Base-by-base conservation (phyloP, 1,140 invertebrate genomes). In the Drosophila ohnishii region DNA sequence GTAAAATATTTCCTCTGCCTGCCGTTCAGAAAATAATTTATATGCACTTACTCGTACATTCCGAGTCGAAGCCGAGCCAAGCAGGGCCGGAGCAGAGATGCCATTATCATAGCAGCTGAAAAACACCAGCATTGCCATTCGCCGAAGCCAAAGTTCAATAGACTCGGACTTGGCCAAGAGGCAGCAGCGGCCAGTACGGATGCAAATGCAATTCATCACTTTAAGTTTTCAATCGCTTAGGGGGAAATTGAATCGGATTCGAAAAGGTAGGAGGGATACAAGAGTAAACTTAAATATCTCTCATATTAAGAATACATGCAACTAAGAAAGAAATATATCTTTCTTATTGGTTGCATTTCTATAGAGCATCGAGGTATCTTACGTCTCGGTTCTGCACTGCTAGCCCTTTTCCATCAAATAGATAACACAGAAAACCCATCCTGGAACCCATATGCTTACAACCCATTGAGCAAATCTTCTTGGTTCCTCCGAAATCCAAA, bases 11-110 rank as follows among this genome's bases (percentile, higher is more conserved):
- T 71, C 35, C 66, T 57, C 56, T 13, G 65, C 30, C 69, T 16
- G 69, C 44, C 66, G 53, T 34, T 71, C 66, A 59, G 39, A 69
- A 71, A 71, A 71, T 72, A 72, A 72, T 71, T 72, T 72, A 72
- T 72, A 48, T 72, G 69, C 69, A 72, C 69, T 72, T 71, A 45
- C 62, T 34, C 19, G 51, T 37, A 66, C 61, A 63, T 30, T 32
- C 34, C 34, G 35, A 37, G 30, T 19, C 19, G 34, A 14, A 48
- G 42, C n/a, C 30, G 10, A 28, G 25, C 25, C 25, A 28, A 28
- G 63, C 25, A 13, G 28, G 57, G 19, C 40, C 25, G n/a, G 48
- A 55, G 19, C 51, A 5, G 51, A n/a, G 34, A 70, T 28, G 40
- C 50, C 64, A 71, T 58, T 30, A 47, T 37, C 48, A 47, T 47